phyloP scores from a whole-genome alignment of 2,113 vertebrate species.

The Salvelinus alpinus region DNA sequence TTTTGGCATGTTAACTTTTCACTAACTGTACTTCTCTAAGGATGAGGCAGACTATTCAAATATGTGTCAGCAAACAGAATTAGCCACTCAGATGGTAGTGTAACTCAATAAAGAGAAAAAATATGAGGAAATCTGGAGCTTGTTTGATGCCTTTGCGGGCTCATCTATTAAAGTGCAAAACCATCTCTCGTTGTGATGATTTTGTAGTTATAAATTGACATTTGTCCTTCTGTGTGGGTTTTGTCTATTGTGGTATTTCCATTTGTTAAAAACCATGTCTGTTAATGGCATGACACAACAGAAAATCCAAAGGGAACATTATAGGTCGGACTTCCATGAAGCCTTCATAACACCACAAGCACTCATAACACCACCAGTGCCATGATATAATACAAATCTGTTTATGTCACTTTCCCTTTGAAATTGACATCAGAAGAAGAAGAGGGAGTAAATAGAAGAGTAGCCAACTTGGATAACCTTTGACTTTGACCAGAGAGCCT shows the following conservation, averaged over 20 bases:
- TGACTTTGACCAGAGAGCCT: background rate
- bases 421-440: background rate
- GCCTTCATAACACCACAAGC: background rate
- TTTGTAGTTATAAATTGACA: background rate
- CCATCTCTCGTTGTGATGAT: background rate
- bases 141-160: background rate
- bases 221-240: background rate
- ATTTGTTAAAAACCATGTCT: background rate
- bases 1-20: constrained; percentile 50
- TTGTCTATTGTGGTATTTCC: background rate
- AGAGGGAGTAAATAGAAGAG: background rate
- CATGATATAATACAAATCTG: background rate
- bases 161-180: constrained; percentile 10
- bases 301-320: background rate
- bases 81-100: constrained; percentile 19
- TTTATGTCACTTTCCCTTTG: background rate
- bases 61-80: constrained; percentile 31
- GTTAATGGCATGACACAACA: background rate
- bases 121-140: background rate
- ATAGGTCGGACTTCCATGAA: too few relatives aligned
- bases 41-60: constrained; percentile 43
- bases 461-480: background rate
- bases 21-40: constrained; percentile 46
- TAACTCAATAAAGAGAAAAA: constrained; percentile 40
- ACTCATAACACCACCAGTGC: background rate